Evolutionary conservation across 2,888 invertebrate genomes (phyloP), one percentile per base, ranked within the genome.

Genomic region (Meteorus colon): DNA sequence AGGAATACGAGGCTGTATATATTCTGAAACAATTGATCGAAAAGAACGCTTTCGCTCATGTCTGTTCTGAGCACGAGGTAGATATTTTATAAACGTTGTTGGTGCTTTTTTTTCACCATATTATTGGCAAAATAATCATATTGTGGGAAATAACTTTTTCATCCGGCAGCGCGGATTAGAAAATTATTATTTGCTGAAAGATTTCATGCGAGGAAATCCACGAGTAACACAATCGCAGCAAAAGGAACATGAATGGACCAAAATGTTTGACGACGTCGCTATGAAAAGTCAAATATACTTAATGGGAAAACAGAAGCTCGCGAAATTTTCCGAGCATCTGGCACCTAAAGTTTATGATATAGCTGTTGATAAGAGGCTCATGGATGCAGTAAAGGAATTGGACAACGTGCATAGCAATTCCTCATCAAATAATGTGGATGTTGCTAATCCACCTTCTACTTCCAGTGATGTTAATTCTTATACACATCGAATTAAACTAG

Each of bases 1-100:
- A 89, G 75, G 85, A 87, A 67, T 81, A 84, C 12, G 89, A 89
- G 79, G 88, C 89, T 5, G 86, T 86, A 77, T 89, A 85, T 63
- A 84, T 89, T 70, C 83, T 89, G 10, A 83, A 84, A 3, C 88
- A 88, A 77, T 72, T 89, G 70, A 83, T 89, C 10, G 65, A 77
- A 0, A 84, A 86, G 41, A 81, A 83, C 79, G 87, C 86, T 16
- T 89, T 88, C 78, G 31, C 78, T 41, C 81, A 85, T 72, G 84
- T 84, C 63, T 67, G 86, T 8, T 86, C 84, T 59, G 81, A 85
- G 31, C 80, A 74, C 71, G 88, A 89, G 83, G 89, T 89, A 82
- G 74, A 48, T 16, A 27, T 63, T n/a, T 48, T 48, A 51, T 51
- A n/a, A 68, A 63, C 65, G 2, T 60, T 19, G 34, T 5, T n/a